Percentiles rank a stretch among this genome's conserved stretches.
Conservation (phyloP, 2,113 vertebrate species). For the Telmatochromis brachygnathus region DNA sequence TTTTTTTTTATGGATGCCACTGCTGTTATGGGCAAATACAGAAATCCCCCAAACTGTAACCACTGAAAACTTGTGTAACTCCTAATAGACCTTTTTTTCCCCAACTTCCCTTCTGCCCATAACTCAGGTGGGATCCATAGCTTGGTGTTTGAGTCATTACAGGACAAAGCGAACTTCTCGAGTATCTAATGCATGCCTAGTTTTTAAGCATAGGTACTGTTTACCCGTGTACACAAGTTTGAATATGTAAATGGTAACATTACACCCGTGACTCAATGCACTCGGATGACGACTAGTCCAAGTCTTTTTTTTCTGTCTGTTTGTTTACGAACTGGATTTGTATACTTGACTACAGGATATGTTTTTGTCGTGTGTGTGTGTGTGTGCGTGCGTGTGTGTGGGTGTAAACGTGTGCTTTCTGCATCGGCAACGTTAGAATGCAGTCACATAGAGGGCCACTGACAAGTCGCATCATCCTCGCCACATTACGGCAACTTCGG, state of each 20-base stretch:
- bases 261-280: slow-evolving; percentile 61
- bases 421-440: slow-evolving; percentile 37
- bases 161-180: slow-evolving; percentile 18
- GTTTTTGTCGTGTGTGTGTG: slow-evolving; percentile 25
- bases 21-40: background rate
- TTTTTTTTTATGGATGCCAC: slow-evolving; percentile 10
- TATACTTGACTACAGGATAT: slow-evolving; percentile 41
- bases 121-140: background rate
- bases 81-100: background rate
- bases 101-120: background rate
- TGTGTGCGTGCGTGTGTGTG: background rate
- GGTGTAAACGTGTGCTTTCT: slow-evolving; percentile 42
- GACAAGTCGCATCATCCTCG: background rate
- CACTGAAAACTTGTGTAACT: background rate
- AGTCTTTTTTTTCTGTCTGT: background rate
- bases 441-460: slow-evolving; percentile 27
- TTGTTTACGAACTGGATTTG: slow-evolving; percentile 49
- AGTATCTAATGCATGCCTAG: slow-evolving; percentile 60
- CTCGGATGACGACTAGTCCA: slow-evolving; percentile 27
- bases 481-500: background rate
- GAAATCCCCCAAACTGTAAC: background rate
- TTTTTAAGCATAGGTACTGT: slow-evolving; percentile 54
- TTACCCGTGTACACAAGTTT: slow-evolving; percentile 51
- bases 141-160: background rate
- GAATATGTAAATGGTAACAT: slow-evolving; percentile 51